Base-by-base conservation (phyloP, 2,113 vertebrate species). In the Cisticola juncidis region DNA sequence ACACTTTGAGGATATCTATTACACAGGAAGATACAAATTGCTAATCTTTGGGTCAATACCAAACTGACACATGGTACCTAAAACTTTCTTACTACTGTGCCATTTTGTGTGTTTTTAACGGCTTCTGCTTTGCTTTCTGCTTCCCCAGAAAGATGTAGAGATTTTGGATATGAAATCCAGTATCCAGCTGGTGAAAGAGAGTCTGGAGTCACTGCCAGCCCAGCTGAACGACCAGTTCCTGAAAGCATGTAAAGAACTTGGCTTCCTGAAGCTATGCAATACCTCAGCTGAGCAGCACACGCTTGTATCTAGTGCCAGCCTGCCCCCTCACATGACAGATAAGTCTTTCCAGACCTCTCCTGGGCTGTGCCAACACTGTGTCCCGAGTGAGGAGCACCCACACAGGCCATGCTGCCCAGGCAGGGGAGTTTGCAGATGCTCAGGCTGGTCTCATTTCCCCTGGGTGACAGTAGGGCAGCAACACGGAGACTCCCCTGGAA, bases 271-370 rank as follows among this genome's bases (percentile, higher is more conserved):
- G 33, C 68, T 95, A n/a, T 81, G 95, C 15, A 72, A 57, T 5
- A 5, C 97, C 50, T 58, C 98, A 57, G 83, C 88, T 53, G 97
- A 98, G 57, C 94, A 98, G 88, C 94, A 93, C 65, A 86, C 25
- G 0, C 50, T 87, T 17, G 9, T 95, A 76, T 93, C 92, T 24
- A 65, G 44, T 5, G 24, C 94, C 80, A 88, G 8, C 40, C 45
- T 11, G 12, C 25, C 68, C 3, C 20, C 26, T 48, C 85, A 15
- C 13, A 45, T 24, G 24, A 86, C 70, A 76, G 98, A 98, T n/a
- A 97, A 76, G 26, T 48, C 72, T 51, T 95, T 95, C 16, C 98
- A 98, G 95, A 98, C 98, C 14, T 98, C 97, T 9, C 98, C 98
- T 33, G 40, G n/a, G 69, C 64, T 5, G 9, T 35, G 64, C n/a